Percentiles rank a stretch among this genome's conserved stretches.
These are phyloP conservation scores for Diploscapter pachys DNA, from an alignment of 1,140 invertebrate genomes.

Conservation along the genomic window DNA sequence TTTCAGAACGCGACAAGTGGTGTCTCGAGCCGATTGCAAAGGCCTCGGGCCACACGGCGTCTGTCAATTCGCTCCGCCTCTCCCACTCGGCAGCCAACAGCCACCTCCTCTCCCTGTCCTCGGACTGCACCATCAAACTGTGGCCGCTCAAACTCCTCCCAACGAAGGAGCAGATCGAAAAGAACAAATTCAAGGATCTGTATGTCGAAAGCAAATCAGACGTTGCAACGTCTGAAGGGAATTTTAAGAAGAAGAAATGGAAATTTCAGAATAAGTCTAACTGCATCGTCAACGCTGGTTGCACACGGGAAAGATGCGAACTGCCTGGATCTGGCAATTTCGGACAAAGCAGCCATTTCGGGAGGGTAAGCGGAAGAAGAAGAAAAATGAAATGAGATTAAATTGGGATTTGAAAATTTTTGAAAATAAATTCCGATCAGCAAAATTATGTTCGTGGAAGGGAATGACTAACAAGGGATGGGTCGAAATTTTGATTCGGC, in stretches of 20 bases:
- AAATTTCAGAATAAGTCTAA: conserved; percentile 41
- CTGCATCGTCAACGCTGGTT: conserved; percentile 48
- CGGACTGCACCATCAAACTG: conserved; percentile 54
- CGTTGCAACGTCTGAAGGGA: too few species aligned
- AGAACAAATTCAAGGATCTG: conserved; percentile 20
- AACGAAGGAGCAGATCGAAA: not conserved
- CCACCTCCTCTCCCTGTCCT: conserved; percentile 54
- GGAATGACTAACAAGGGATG: too few species aligned
- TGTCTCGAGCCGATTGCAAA: conserved; percentile 28
- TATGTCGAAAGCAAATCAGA: not conserved
- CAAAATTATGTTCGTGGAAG: too few species aligned
- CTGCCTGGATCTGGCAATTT: conserved; percentile 49
- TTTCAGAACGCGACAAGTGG: not conserved
- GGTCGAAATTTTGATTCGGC: too few species aligned
- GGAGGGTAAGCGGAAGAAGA: conserved; percentile 59
- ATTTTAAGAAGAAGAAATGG: too few species aligned
- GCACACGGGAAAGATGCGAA: conserved; percentile 56
- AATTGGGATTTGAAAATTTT: too few species aligned
- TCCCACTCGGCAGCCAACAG: conserved; percentile 33
- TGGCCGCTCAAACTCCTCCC: conserved; percentile 42
- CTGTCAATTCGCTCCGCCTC: conserved; percentile 49
- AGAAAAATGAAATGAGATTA: too few species aligned
- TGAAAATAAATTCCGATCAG: too few species aligned
- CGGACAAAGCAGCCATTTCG: conserved; percentile 66
- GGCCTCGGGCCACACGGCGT: conserved; percentile 50